Percentiles rank a stretch among this genome's conserved stretches.
These are phyloP conservation scores for Drosophila asahinai DNA, from an alignment of 1,140 invertebrate species.

Conservation along the genomic window DNA sequence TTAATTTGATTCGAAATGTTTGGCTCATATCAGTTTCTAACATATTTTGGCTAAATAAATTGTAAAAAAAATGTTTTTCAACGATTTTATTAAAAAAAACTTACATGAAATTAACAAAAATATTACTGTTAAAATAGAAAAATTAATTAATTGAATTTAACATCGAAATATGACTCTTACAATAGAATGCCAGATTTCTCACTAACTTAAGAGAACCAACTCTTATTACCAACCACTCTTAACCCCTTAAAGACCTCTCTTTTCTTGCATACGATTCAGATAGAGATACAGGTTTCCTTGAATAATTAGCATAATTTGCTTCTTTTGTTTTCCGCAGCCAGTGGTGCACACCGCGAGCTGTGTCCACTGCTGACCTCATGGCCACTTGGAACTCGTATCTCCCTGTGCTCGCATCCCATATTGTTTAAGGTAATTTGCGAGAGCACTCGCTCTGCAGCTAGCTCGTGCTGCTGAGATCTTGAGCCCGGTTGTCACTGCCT, in stretches of 20 bases:
- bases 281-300: slow-evolving; percentile 59
- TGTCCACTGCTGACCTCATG: slow-evolving; percentile 55
- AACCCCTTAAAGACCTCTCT: not conserved
- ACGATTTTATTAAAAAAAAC: not conserved
- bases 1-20: not conserved
- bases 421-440: slow-evolving; percentile 66
- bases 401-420: slow-evolving; percentile 32
- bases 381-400: slow-evolving; percentile 26
- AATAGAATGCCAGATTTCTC: not conserved
- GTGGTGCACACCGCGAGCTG: slow-evolving; percentile 6
- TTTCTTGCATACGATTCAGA: slow-evolving; percentile 9
- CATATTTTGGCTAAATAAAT: not conserved
- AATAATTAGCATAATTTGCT: slow-evolving; percentile 80
- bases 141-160: not conserved
- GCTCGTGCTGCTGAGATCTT: slow-evolving; percentile 34
- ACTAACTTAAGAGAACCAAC: not conserved
- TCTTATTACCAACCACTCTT: slow-evolving; percentile 11
- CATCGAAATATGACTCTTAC: not conserved
- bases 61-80: not conserved
- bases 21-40: not conserved
- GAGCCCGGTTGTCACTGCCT: slow-evolving; percentile 28
- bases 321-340: slow-evolving; percentile 37
- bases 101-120: not conserved
- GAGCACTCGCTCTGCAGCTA: slow-evolving; percentile 29
- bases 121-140: too few relatives aligned